phyloP scores from a whole-genome alignment of 2,797 vertebrate genomes.

The Cetoscarus ocellatus region DNA sequence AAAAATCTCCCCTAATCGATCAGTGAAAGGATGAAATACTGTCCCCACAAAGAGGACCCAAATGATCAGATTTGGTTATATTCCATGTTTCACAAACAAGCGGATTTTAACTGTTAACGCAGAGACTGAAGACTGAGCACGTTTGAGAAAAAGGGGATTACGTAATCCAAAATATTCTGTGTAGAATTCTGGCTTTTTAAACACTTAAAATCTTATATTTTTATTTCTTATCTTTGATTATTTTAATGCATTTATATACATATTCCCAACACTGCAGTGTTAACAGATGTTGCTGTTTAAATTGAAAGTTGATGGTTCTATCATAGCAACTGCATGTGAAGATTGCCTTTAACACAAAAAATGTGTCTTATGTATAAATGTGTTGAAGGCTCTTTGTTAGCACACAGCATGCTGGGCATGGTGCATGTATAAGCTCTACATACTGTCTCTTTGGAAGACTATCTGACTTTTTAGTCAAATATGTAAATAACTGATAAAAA shows the following conservation, averaged over 20 bases:
- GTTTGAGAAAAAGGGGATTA: not conserved
- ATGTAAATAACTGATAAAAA: no score
- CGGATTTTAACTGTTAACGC: not conserved
- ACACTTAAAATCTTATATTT: not conserved
- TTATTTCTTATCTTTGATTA: not conserved
- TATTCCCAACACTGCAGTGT: not conserved
- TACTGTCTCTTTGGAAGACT: no score
- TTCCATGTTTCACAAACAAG: not conserved
- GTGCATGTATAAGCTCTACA: no score
- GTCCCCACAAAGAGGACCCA: no score
- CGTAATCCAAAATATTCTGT: conserved; percentile 1
- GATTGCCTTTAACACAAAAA: not conserved
- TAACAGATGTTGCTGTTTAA: not conserved
- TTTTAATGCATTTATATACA: not conserved
- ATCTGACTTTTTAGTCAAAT: no score
- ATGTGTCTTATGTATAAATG: not conserved
- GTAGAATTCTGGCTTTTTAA: not conserved
- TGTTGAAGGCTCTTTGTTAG: not conserved
- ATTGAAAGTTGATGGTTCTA: not conserved
- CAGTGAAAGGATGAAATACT: no score
- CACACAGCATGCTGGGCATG: not conserved
- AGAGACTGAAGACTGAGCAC: not conserved
- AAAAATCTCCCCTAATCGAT: no score
- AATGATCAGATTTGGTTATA: no score
- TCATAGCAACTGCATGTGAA: not conserved